Base-by-base conservation (phyloP, 1,140 invertebrate genomes). In the Lucilia cuprina region DNA sequence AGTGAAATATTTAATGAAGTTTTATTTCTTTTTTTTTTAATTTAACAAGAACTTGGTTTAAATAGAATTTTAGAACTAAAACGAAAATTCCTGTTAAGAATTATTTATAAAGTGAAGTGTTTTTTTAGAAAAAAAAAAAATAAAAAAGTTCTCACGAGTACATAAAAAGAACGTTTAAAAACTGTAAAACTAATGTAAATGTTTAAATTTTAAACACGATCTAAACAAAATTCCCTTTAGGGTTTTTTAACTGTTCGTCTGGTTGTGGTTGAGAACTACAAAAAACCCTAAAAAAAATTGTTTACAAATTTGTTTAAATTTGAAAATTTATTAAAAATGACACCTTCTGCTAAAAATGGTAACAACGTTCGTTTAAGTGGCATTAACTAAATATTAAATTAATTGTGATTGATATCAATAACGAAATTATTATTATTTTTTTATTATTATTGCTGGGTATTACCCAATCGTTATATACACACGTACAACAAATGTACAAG, bases 1-100 rank as follows among this genome's bases (percentile, higher is more conserved):
- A 83, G 82, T 83, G 82, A 83, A 83, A 83, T 70, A 21, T 70
- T 70, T 70, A 70, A 70, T 70, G n/a, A 70, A 70, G n/a, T 10
- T 70, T 70, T 70, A n/a, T 70, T 70, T 25, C 3, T n/a, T 25
- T 25, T 70, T 21, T 70, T 70, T 10, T 1, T 10, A 70, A 70
- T 21, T 21, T 21, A 70, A 70, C n/a, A 70, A 70, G 65, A 70
- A 25, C 19, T 70, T 70, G 65, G n/a, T 12, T 70, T 7, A 7
- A 19, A 70, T 25, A 70, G 65, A 70, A 70, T 70, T 55, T 19
- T 21, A 30, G 25, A 30, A 30, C 25, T 30, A 30, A 30, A 30
- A 70, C 55, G 5, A 70, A 21, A 55, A 55, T 55, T 55, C 17
- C 4, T 14, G 10, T 55, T 55, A 55, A 55, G 41, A 41, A 41